These are phyloP conservation scores for Corella eumyota DNA, from an alignment of 23 tunicate genomes.

Conservation along the genomic window DNA sequence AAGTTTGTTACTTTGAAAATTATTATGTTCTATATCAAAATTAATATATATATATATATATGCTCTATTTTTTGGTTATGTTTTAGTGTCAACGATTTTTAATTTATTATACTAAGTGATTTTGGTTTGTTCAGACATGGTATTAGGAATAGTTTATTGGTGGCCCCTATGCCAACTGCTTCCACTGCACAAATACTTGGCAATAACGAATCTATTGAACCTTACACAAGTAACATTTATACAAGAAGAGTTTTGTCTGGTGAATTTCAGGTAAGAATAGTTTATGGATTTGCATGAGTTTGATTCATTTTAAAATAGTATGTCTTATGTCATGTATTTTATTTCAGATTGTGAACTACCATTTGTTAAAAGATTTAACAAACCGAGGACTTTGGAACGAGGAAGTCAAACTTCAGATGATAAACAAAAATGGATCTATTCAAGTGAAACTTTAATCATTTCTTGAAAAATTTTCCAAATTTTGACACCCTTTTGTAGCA, in stretches of 20 bases:
- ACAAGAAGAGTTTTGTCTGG: conserved; percentile 93
- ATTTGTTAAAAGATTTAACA: conserved; percentile 76
- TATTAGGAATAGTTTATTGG: conserved; percentile 78
- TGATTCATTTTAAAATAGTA: neutral
- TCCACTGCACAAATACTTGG: conserved; percentile 99
- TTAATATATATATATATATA: too few relatives aligned
- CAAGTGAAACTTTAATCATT: too few relatives aligned
- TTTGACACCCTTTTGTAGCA: neutral
- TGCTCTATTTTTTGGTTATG: too few relatives aligned
- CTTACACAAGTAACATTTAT: conserved; percentile 98
- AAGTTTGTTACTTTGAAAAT: conserved; percentile 39
- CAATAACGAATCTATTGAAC: conserved; percentile 97
- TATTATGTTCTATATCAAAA: neutral
- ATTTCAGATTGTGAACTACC: conserved; percentile 81
- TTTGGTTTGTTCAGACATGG: conserved; percentile 65
- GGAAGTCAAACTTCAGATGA: conserved; percentile 85
- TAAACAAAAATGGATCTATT: conserved; percentile 80
- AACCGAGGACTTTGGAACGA: conserved; percentile 88
- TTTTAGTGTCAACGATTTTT: neutral
- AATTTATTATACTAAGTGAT: neutral
- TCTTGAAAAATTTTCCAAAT: neutral
- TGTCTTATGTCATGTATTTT: neutral
- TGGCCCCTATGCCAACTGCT: conserved; percentile 99
- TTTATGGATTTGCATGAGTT: neutral
- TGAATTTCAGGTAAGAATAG: conserved; percentile 61